Evolutionary conservation across 2,113 vertebrate species (phyloP).

Genomic region (Salminus brasiliensis): DNA sequence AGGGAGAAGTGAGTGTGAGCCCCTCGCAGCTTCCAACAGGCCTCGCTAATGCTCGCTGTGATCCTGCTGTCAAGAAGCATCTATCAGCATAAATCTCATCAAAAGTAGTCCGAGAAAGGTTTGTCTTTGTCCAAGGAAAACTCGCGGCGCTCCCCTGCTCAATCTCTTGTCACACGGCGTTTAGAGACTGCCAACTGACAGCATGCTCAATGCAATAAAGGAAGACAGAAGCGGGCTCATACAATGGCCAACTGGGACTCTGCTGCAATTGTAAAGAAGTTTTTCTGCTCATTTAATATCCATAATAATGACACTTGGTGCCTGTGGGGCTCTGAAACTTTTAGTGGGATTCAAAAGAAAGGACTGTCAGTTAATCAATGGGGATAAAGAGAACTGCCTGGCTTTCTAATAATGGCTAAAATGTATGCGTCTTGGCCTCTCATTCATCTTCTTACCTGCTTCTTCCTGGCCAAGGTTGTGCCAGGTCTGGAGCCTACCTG

Average conservation of each 20-base stretch:
- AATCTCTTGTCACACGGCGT: neutral
- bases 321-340: neutral
- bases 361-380: neutral
- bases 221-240: neutral
- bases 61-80: neutral
- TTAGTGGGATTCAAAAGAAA: neutral
- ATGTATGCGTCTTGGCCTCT: no score
- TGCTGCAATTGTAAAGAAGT: neutral
- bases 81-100: neutral
- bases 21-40: neutral
- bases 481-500: no score
- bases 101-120: neutral
- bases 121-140: neutral
- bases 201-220: neutral
- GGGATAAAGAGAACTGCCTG: neutral
- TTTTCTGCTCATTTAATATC: neutral
- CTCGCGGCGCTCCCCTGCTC: neutral
- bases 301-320: neutral
- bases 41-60: neutral
- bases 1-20: neutral
- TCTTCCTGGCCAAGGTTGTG: no score
- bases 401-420: neutral
- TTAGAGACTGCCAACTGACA: neutral
- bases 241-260: neutral
- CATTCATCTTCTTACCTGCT: no score